Evolutionary conservation across 2,113 vertebrate genomes (phyloP).

Genomic region (Dipodomys merriami): DNA sequence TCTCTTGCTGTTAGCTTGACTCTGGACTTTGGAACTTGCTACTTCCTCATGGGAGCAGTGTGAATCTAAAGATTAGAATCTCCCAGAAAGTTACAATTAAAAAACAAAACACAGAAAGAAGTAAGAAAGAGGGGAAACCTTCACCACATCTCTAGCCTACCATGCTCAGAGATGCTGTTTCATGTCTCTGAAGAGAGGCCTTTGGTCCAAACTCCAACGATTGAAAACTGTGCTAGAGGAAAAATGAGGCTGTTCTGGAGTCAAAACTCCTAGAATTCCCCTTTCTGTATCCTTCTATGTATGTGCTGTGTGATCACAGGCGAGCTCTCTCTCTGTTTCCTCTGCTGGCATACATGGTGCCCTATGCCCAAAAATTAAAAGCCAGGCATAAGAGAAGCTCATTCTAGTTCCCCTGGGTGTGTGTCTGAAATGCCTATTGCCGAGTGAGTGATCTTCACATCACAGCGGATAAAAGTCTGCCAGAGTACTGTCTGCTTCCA

Average conservation of each 20-base stretch:
- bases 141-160: neutral
- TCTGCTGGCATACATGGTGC: neutral
- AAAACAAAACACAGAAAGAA: too few species aligned
- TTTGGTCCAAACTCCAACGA: neutral
- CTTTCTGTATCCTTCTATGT: neutral
- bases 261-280: neutral
- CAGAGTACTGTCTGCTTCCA: neutral
- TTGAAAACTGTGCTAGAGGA: neutral
- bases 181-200: too few species aligned
- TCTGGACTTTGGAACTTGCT: neutral
- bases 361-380: fast-evolving
- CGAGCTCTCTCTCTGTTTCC: neutral
- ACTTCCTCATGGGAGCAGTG: neutral
- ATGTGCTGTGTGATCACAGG: neutral
- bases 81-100: neutral
- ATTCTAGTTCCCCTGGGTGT: too few species aligned
- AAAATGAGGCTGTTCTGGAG: neutral
- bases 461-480: neutral
- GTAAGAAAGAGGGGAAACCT: fast-evolving
- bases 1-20: neutral
- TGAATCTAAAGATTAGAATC: neutral
- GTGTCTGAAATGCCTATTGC: fast-evolving
- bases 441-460: fast-evolving
- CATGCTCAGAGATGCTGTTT: neutral
- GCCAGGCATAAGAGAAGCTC: too few species aligned